Evolutionary conservation across 1,140 invertebrate species (phyloP).

Genomic region (Drosophila sulfurigaster): DNA sequence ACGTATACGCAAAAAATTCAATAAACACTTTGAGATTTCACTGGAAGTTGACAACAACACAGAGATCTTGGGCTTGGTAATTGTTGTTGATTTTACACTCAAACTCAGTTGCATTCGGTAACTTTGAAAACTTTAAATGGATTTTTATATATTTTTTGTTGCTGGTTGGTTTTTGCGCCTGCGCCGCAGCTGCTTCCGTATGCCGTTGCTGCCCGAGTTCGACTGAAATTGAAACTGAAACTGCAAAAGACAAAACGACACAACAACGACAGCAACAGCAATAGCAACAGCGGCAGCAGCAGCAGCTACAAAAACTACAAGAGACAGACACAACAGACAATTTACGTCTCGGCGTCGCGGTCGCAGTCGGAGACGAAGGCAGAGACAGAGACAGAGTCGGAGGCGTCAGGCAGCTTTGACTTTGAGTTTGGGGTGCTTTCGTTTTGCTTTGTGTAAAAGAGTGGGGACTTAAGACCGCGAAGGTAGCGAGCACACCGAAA

Average conservation of each 20-base stretch:
- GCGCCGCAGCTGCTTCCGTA: constrained; percentile 73
- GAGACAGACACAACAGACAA: constrained; percentile 38
- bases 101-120: constrained; percentile 28
- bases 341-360: constrained; percentile 40
- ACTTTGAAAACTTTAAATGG: constrained; percentile 17
- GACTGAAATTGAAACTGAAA: constrained; percentile 82
- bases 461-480: constrained; percentile 55
- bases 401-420: constrained; percentile 60
- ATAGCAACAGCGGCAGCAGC: constrained; percentile 35
- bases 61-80: constrained; percentile 7
- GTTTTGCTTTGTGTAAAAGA: constrained; percentile 67
- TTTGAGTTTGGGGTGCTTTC: constrained; percentile 52
- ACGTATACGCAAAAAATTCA: constrained; percentile 22
- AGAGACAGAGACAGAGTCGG: constrained; percentile 13
- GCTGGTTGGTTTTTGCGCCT: constrained; percentile 26
- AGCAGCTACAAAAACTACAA: constrained; percentile 39
- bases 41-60: constrained; percentile 29
- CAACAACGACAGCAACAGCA: constrained; percentile 39
- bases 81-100: constrained; percentile 31
- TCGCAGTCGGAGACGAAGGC: constrained; percentile 1
- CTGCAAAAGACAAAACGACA: constrained; percentile 72
- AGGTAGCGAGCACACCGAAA: constrained; percentile 43
- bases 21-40: constrained; percentile 49
- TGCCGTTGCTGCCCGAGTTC: constrained; percentile 80
- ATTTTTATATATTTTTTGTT: constrained; percentile 7